Percentiles rank a stretch among this genome's conserved stretches.
phyloP scores from a whole-genome alignment of 2,888 invertebrate species.

The Eupithecia abbreviata region DNA sequence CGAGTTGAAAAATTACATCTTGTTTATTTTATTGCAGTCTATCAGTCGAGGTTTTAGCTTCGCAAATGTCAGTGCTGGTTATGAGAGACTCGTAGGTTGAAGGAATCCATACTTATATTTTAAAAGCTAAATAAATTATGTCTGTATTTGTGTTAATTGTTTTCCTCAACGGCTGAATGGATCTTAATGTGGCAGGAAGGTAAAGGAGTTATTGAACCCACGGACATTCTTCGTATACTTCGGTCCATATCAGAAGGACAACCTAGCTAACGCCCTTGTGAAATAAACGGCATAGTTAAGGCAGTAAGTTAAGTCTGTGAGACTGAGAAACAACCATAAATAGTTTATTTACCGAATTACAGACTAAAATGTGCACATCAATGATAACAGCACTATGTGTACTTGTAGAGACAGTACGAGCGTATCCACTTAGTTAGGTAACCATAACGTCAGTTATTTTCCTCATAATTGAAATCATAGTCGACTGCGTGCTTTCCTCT shows the following conservation, averaged over 20 bases:
- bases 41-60: slow-evolving; percentile 56
- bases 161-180: no score
- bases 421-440: no score
- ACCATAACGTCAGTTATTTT: background rate
- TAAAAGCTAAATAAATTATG: no score
- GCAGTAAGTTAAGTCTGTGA: background rate
- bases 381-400: background rate
- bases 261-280: no score
- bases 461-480: background rate
- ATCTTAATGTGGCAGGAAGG: no score
- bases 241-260: no score
- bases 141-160: no score
- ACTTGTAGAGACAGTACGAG: no score
- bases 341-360: background rate
- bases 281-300: no score
- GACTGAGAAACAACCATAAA: background rate
- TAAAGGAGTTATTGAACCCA: no score
- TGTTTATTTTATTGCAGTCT: slow-evolving; percentile 62
- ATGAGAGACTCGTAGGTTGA: background rate
- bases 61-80: slow-evolving; percentile 20
- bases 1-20: slow-evolving; percentile 61
- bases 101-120: background rate
- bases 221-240: no score
- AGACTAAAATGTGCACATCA: background rate
- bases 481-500: background rate